Base-by-base conservation (phyloP, 2,888 invertebrate genomes). In the Chloromyia formosa region DNA sequence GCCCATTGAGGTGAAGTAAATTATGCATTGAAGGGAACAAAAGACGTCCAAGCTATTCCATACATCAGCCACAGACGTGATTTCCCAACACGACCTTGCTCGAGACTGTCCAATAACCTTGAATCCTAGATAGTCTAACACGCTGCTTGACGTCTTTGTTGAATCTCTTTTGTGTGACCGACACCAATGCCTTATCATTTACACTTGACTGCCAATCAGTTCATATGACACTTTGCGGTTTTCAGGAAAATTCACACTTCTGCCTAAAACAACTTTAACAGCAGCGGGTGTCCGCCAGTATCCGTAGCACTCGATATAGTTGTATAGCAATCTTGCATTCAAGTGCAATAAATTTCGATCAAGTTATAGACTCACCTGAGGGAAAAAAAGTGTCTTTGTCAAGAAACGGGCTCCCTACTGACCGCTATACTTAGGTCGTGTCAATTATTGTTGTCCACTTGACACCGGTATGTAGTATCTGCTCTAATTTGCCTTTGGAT, bases 41-140 rank as follows among this genome's bases (percentile, higher is more conserved):
- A n/a, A n/a, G n/a, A n/a, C n/a, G n/a, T 35, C 7, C 27, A 35
- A 35, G 27, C 27, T 35, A 35, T 35, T 2, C n/a, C n/a, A n/a
- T n/a, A n/a, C n/a, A n/a, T n/a, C n/a, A n/a, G n/a, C n/a, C n/a
- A 35, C 27, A 35, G 2, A 35, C 27, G 7, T 7, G 27, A 35
- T 35, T 35, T 35, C 27, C 7, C 27, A 35, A 35, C 27, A 14
- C 61, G 35, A 61, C 61, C 61, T 61, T 61, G 16, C 23, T 14
- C 27, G n/a, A 23, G 27, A 61, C 16, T 61, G 61, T 61, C 61
- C 61, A 35, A 61, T 61, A 20, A 61, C 61, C 61, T 61, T 61
- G 14, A 49, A n/a, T 49, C 49, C 49, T 49, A 49, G 49, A 49
- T n/a, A 49, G 49, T n/a, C 49, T n/a, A 49, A n/a, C 49, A 49